Base-by-base conservation (phyloP, 2,888 invertebrate genomes). In the Mythimna pallens region DNA sequence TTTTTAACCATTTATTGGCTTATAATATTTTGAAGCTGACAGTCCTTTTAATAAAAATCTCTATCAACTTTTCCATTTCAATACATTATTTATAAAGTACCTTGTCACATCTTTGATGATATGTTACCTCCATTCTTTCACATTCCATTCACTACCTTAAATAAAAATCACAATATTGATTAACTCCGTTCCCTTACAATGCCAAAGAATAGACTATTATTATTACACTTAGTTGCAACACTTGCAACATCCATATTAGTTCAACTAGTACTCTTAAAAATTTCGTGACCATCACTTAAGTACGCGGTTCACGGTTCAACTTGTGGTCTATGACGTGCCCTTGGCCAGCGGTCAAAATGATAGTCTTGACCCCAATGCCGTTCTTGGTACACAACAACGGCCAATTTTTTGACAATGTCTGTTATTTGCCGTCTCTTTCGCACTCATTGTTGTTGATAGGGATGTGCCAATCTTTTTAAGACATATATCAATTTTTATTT, bases 321-420 rank as follows among this genome's bases (percentile, higher is more conserved):
- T 64, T 36, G 54, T 64, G 61, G 58, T 72, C n/a, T 69, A 36
- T 55, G 68, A 58, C 25, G 14, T 73, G 78, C 70, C 82, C 80
- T 84, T 83, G 82, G 70, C 25, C 64, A 70, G 25, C 65, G 70
- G 76, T 76, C 80, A 76, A 72, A 78, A 71, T 64, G 65, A 73
- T 72, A 50, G 65, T 70, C 83, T 80, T 85, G 86, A 86, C 85
- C 86, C 36, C 81, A 63, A 73, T 82, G 81, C 75, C 73, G 75
- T 58, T 70, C 68, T 70, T 59, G 62, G 59, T 82, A 76, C 68
- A 84, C 76, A 82, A 80, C 78, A 50, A 25, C 69, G n/a, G 64
- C 40, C 73, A 66, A 76, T 80, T 69, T 72, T 76, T 74, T 73
- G 84, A 79, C 75, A 79, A 76, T 55, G 66, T 73, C 70, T 70